Evolutionary conservation across 2,888 invertebrate species (phyloP), one percentile per base, ranked within the genome.

Genomic region (Ophonus ardosiacus): DNA sequence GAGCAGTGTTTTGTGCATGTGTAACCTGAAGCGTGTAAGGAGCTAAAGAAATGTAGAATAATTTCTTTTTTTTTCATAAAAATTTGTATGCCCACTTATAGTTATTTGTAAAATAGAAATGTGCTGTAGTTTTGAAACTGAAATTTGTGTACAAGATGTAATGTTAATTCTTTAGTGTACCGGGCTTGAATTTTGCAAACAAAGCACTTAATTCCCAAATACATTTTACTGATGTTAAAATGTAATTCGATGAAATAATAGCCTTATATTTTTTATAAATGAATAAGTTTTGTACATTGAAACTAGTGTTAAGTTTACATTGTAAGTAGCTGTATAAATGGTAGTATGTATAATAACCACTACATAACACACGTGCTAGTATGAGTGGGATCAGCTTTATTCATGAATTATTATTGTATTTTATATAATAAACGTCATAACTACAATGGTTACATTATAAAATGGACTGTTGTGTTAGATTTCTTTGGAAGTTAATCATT

Each of bases 261-360:
- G 90, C 88, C 88, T 90, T 90, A 90, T 90, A 90, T 90, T 90
- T 90, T 90, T 90, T 90, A 90, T 90, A 90, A 89, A 88, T 89
- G 88, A 88, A 88, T 89, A 90, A 90, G 89, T 91, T 91, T 91
- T 91, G 91, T 91, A 91, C 90, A 91, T 91, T 91, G 90, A 91
- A 90, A 78, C 65, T 84, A 84, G 78, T 40, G 7, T 74, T 84
- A 84, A 84, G 84, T 78, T 76, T 84, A 84, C 71, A 84, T 78
- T 84, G 84, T 84, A 84, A 78, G 84, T 84, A 84, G 78, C 65
- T 84, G 84, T 84, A 84, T 78, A 84, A 84, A 84, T 78, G 84
- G 65, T 84, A 84, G 78, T 78, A 63, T 78, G 63, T 78, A 31
- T 78, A 78, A 78, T 78, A 84, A 84, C 65, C 78, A 84, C 78